A percentile compares a stretch with the other conserved stretches of the same genome.
Conservation (phyloP, 2,113 vertebrate species). For the Saimiri boliviensis region DNA sequence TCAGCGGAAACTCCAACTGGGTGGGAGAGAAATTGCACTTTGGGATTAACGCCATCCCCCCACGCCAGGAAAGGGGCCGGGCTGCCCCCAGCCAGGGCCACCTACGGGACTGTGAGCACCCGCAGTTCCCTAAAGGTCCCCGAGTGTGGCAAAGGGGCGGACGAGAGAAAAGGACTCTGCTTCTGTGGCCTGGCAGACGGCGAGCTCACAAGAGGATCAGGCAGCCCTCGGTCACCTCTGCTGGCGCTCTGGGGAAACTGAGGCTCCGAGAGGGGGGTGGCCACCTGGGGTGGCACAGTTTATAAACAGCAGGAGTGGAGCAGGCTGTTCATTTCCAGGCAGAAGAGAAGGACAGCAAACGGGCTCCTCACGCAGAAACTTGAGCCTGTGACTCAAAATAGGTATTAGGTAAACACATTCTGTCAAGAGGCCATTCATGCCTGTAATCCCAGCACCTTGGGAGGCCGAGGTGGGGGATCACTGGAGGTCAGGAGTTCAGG, state of each 20-base stretch:
- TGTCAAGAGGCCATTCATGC: no score
- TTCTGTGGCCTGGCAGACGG: background rate
- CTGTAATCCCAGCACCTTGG: background rate
- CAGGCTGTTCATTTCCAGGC: background rate
- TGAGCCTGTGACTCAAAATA: background rate
- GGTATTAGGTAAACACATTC: no score
- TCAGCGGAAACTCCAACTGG: background rate
- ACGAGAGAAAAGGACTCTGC: background rate
- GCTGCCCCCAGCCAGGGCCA: background rate
- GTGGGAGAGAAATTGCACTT: background rate
- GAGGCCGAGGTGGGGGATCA: no score
- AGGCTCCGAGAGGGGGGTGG: background rate
- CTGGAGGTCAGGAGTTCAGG: no score
- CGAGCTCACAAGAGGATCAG: rapidly evolving
- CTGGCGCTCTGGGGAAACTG: background rate
- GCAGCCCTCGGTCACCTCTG: rapidly evolving
- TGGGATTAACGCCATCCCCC: background rate
- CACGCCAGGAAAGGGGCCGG: background rate
- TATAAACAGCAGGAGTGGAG: rapidly evolving
- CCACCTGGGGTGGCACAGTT: background rate
- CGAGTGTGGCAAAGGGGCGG: background rate
- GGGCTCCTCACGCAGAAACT: background rate
- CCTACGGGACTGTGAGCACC: rapidly evolving
- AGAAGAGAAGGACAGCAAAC: background rate
- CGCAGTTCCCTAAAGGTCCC: background rate